phyloP scores from a whole-genome alignment of 2,113 vertebrate species.

The Nycticorax nycticorax region DNA sequence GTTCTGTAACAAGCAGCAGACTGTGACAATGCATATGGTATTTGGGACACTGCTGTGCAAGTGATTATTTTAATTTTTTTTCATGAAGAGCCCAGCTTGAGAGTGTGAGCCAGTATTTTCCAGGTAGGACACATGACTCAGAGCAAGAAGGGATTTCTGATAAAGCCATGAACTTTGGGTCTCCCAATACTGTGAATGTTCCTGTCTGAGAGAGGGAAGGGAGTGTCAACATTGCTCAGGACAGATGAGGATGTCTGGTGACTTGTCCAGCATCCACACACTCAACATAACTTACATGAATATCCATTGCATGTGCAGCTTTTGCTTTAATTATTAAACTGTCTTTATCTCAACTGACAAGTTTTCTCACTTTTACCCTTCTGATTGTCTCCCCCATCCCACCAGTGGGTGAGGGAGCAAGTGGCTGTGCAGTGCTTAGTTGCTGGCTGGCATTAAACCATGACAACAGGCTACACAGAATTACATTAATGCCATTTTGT shows the following conservation, averaged over 20 bases:
- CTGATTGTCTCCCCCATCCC: too few relatives aligned
- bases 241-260: background rate
- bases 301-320: background rate
- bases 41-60: constrained; percentile 18
- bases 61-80: constrained; percentile 14
- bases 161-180: background rate
- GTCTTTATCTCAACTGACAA: too few relatives aligned
- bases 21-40: background rate
- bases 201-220: background rate
- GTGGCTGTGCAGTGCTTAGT: too few relatives aligned
- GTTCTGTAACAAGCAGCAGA: background rate
- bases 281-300: background rate
- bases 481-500: background rate
- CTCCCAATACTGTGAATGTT: background rate
- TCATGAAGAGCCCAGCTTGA: background rate
- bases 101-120: background rate
- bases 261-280: background rate
- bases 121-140: background rate
- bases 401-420: too few relatives aligned
- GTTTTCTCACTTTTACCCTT: too few relatives aligned
- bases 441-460: too few relatives aligned
- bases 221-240: background rate
- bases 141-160: background rate
- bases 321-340: too few relatives aligned
- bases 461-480: background rate